phyloP scores from a whole-genome alignment of 2,113 vertebrate species.

The Eulemur macaco region DNA sequence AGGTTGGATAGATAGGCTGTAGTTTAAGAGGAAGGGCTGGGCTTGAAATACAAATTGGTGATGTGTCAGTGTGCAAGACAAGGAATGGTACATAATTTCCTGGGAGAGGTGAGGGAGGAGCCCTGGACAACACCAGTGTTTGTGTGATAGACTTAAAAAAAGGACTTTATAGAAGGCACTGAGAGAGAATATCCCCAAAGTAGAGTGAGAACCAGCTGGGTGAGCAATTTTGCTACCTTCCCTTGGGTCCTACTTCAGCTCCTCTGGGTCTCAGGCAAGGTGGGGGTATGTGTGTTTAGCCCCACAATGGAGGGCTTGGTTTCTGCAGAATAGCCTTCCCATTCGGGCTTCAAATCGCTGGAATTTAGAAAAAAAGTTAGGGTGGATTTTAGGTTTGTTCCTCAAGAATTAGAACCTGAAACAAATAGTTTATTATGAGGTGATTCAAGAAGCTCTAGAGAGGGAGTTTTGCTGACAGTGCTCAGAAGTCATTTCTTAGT shows the following conservation, averaged over 20 bases:
- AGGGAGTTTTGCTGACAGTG: neutral
- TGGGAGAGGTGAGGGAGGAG: neutral
- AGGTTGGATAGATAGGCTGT: neutral
- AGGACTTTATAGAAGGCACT: neutral
- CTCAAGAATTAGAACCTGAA: neutral
- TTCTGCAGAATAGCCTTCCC: neutral
- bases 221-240: neutral
- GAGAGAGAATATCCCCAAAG: neutral
- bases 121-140: neutral
- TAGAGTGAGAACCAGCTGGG: neutral
- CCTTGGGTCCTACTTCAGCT: neutral
- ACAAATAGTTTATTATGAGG: neutral
- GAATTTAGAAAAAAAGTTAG: neutral
- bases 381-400: neutral
- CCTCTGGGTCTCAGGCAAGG: no score
- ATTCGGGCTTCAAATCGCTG: neutral
- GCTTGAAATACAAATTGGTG: neutral
- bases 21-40: neutral
- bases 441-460: neutral
- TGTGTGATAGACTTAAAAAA: neutral
- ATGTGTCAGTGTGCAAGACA: neutral
- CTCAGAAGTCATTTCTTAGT: constrained; percentile 22
- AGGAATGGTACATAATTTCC: neutral
- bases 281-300: neutral
- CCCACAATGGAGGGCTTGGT: no score